phyloP scores from a whole-genome alignment of 2,888 invertebrate species.

The Philereme transversata region DNA sequence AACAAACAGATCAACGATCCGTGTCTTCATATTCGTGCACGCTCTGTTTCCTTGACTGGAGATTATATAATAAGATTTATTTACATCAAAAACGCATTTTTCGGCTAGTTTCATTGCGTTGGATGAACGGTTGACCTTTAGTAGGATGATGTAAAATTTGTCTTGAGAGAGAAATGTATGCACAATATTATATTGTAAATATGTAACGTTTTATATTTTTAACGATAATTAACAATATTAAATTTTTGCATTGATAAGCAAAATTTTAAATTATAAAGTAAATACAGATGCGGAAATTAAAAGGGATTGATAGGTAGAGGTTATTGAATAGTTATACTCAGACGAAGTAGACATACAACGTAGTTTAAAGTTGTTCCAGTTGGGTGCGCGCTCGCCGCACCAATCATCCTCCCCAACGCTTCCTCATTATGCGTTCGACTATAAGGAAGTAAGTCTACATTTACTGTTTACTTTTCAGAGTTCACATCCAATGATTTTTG shows the following conservation, averaged over 20 bases:
- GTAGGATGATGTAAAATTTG: constrained; percentile 24
- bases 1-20: constrained; percentile 43
- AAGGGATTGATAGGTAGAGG: no score
- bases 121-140: constrained; percentile 30
- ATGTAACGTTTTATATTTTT: no score
- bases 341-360: no score
- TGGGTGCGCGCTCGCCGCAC: constrained; percentile 46
- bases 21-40: constrained; percentile 37
- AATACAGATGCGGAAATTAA: no score
- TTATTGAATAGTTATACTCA: no score
- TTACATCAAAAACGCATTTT: constrained; percentile 28
- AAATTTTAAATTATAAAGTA: no score
- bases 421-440: constrained; percentile 55
- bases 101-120: constrained; percentile 15
- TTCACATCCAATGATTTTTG: no score
- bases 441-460: constrained; percentile 42
- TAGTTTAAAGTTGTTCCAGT: constrained; percentile 49
- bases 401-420: constrained; percentile 43
- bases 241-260: no score
- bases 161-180: no score
- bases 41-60: constrained; percentile 44
- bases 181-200: no score
- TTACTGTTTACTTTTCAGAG: constrained; percentile 8
- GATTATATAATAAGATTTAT: constrained; percentile 39
- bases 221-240: no score